A percentile compares a stretch with the other conserved stretches of the same genome.
Conservation (phyloP, 2,888 invertebrate species). For the Piscicola geometra region DNA sequence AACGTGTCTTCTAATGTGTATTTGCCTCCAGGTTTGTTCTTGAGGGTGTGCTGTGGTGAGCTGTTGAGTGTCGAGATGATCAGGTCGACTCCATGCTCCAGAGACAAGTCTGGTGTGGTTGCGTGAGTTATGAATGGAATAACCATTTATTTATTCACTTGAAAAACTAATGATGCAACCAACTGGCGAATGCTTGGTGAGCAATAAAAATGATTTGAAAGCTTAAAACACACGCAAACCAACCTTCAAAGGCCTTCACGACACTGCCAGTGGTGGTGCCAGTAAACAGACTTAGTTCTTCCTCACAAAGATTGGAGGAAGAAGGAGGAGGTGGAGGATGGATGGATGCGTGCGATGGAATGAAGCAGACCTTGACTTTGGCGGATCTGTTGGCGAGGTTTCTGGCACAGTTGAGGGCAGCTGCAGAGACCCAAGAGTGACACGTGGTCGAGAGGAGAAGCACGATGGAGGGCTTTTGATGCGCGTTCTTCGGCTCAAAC, state of each 20-base stretch:
- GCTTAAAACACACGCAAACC: neutral
- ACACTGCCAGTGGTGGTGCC: neutral
- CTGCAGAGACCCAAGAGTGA: slow-evolving; percentile 64
- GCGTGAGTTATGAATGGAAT: neutral
- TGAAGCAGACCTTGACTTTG: slow-evolving; percentile 63
- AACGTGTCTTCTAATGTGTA: neutral
- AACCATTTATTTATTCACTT: neutral
- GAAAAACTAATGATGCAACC: neutral
- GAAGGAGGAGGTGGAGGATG: neutral
- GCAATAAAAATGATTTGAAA: neutral
- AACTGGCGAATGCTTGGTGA: neutral
- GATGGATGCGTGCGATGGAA: slow-evolving; percentile 41
- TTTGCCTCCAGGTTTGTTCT: neutral
- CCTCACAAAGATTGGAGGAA: neutral
- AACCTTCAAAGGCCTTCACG: neutral
- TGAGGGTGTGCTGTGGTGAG: neutral
- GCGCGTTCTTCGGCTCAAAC: slow-evolving; percentile 67
- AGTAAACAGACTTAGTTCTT: neutral
- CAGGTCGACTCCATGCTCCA: slow-evolving; percentile 2
- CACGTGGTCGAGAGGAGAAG: slow-evolving; percentile 64
- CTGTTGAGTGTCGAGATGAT: slow-evolving; percentile 15
- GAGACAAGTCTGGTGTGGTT: slow-evolving; percentile 5
- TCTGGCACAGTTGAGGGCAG: slow-evolving; percentile 68
- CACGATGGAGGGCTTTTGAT: slow-evolving; percentile 78
- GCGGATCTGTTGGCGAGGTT: slow-evolving; percentile 79